These are phyloP conservation scores for Taeniopygia guttata DNA, from an alignment of 2,797 vertebrate species.

Conservation along the genomic window DNA sequence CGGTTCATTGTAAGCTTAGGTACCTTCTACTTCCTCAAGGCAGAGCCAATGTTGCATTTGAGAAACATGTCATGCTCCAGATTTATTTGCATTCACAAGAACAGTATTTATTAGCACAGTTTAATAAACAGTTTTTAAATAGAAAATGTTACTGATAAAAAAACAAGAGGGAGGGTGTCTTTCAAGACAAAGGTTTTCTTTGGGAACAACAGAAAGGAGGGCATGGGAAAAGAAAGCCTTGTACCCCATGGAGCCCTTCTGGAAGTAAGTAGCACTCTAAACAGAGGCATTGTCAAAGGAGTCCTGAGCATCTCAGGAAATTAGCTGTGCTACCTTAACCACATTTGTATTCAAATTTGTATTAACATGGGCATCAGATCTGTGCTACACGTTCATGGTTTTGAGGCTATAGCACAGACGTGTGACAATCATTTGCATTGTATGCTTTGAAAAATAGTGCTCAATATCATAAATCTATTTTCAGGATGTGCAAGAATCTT, in stretches of 20 bases:
- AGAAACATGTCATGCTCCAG: neutral
- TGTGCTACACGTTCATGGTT: neutral
- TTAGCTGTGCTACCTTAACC: neutral
- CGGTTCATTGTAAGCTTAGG: neutral
- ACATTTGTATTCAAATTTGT: neutral
- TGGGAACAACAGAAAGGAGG: neutral
- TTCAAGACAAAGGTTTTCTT: neutral
- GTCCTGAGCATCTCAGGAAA: neutral
- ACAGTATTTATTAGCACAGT: neutral
- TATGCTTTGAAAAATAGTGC: neutral
- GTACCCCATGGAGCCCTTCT: neutral
- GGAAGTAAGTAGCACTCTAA: neutral
- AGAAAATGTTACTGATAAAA: neutral
- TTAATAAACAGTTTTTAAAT: conserved; percentile 8
- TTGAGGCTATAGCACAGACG: fast-evolving
- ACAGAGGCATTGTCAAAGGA: neutral
- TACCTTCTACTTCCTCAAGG: neutral
- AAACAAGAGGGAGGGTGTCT: neutral
- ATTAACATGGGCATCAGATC: neutral
- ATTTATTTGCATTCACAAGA: conserved; percentile 5
- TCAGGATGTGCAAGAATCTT: neutral
- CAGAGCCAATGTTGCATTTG: neutral
- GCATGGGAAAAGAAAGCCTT: neutral
- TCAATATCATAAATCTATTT: neutral
- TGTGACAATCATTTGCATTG: neutral